A percentile compares a stretch with the other conserved stretches of the same genome.
Evolutionary conservation across 1,140 invertebrate genomes (phyloP).

Genomic region (Palaemon carinicauda): DNA sequence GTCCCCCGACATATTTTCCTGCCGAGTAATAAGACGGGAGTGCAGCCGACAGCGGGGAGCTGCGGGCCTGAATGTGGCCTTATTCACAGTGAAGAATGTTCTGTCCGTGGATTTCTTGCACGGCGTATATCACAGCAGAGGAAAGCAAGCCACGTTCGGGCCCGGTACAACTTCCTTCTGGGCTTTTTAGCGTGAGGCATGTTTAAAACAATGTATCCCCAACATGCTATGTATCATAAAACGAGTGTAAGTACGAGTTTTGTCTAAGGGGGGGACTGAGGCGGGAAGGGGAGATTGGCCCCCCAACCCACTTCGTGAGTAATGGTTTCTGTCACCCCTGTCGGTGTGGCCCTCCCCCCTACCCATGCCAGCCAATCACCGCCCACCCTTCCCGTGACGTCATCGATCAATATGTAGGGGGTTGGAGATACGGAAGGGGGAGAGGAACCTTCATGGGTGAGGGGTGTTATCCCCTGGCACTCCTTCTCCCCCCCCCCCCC

Average conservation of each 20-base stretch:
- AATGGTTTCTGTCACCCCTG: slow-evolving; percentile 23
- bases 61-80: too few species aligned
- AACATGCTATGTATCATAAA: slow-evolving; percentile 14
- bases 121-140: too few species aligned
- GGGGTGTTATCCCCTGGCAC: neutral
- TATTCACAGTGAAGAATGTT: too few species aligned
- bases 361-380: neutral
- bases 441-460: too few species aligned
- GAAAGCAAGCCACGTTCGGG: too few species aligned
- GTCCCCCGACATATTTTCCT: too few species aligned
- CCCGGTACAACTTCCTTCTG: too few species aligned
- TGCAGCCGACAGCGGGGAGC: neutral
- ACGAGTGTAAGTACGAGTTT: neutral
- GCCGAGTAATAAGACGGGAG: neutral
- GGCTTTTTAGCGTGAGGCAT: neutral
- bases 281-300: neutral
- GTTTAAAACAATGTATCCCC: neutral
- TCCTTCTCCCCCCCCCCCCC: neutral
- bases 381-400: slow-evolving; percentile 7
- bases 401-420: slow-evolving; percentile 41
- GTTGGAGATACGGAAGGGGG: neutral
- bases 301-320: neutral
- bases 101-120: too few species aligned
- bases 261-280: neutral
- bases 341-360: slow-evolving; percentile 6